Percentiles rank a stretch among this genome's conserved stretches.
phyloP scores from a whole-genome alignment of 2,113 vertebrate genomes.

The Gadus chalcogrammus region DNA sequence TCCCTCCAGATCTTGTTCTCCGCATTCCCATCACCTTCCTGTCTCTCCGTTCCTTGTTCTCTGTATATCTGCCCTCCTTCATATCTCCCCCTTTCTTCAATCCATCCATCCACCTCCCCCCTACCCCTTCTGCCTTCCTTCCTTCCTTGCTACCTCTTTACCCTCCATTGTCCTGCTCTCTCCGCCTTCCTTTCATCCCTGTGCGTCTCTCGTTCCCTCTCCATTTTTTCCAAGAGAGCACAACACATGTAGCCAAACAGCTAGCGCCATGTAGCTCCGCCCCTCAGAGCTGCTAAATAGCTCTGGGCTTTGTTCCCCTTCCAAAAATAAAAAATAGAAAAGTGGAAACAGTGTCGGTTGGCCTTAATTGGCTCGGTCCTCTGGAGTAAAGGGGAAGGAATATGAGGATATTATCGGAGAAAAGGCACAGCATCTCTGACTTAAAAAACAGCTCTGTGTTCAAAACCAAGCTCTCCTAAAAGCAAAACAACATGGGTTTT shows the following conservation, averaged over 20 bases:
- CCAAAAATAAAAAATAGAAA: not conserved
- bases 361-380: too few species aligned
- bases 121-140: too few species aligned
- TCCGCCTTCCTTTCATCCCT: too few species aligned
- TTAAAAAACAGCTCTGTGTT: too few species aligned
- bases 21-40: not conserved
- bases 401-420: too few species aligned
- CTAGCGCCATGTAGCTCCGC: conserved; percentile 38
- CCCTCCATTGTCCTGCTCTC: not conserved
- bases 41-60: not conserved
- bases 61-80: not conserved
- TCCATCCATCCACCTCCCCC: not conserved
- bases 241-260: conserved; percentile 46
- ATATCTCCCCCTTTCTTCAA: too few species aligned
- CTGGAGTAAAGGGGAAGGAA: too few species aligned
- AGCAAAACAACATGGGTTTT: too few species aligned
- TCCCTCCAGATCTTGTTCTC: conserved; percentile 46
- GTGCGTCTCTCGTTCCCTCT: too few species aligned
- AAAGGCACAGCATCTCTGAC: too few species aligned
- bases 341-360: not conserved
- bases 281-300: conserved; percentile 56
- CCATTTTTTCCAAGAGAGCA: conserved; percentile 52
- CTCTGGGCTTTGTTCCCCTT: conserved; percentile 22
- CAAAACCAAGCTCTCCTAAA: too few species aligned
- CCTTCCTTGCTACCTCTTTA: conserved; percentile 20